Evolutionary conservation across 2,113 vertebrate species (phyloP).

Genomic region (Rhinichthys klamathensis): DNA sequence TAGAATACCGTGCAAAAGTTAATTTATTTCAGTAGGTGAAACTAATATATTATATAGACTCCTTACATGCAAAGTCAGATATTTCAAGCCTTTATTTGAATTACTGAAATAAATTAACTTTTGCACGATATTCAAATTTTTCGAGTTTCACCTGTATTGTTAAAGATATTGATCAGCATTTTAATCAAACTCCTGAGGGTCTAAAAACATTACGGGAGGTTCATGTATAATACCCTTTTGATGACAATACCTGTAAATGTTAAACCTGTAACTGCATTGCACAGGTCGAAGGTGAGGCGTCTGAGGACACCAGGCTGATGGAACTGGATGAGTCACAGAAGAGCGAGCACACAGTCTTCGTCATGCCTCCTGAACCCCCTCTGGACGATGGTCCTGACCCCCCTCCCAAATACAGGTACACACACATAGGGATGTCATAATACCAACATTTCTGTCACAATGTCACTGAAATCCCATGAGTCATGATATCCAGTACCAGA

Average conservation of each 20-base stretch:
- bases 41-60: too few relatives aligned
- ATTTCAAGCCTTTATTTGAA: too few relatives aligned
- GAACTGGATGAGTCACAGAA: slow-evolving; percentile 96
- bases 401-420: slow-evolving; percentile 83
- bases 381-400: slow-evolving; percentile 75
- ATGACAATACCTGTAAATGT: neutral
- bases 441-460: too few relatives aligned
- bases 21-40: too few relatives aligned
- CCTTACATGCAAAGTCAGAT: too few relatives aligned
- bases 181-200: neutral
- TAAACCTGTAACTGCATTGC: slow-evolving; percentile 42
- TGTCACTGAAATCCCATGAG: too few relatives aligned
- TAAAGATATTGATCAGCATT: neutral
- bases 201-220: neutral
- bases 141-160: too few relatives aligned
- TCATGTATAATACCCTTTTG: neutral
- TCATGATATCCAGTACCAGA: too few relatives aligned
- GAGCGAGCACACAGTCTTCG: slow-evolving; percentile 95
- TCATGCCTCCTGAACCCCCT: slow-evolving; percentile 89
- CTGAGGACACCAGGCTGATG: slow-evolving; percentile 88
- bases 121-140: too few relatives aligned
- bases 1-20: too few relatives aligned
- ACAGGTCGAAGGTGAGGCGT: slow-evolving; percentile 87
- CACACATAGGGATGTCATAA: neutral
- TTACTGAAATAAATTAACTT: too few relatives aligned